Evolutionary conservation across 2,113 vertebrate genomes (phyloP).

Genomic region (Daubentonia madagascariensis): DNA sequence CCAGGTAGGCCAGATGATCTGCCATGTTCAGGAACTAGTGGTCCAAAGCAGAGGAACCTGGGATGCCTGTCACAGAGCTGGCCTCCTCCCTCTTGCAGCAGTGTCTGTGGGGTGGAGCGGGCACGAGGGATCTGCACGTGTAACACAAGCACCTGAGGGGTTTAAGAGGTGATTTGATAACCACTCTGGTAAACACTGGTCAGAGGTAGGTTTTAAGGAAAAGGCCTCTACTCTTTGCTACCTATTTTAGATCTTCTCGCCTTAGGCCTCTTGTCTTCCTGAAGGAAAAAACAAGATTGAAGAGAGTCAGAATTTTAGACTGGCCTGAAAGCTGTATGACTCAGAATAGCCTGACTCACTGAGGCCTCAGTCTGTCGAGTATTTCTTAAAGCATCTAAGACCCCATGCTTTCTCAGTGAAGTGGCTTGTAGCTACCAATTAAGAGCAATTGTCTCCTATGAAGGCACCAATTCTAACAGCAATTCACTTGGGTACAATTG

Average conservation of each 20-base stretch:
- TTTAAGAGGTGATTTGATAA: background rate
- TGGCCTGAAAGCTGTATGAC: slow-evolving; percentile 19
- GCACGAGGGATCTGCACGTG: background rate
- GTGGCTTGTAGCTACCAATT: slow-evolving; percentile 50
- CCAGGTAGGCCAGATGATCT: background rate
- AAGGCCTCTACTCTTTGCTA: background rate
- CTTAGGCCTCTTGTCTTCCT: background rate
- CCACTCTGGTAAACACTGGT: background rate
- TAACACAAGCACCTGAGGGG: background rate
- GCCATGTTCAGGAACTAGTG: background rate
- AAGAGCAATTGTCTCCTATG: slow-evolving; percentile 21
- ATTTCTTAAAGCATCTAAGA: slow-evolving; percentile 18
- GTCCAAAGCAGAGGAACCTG: background rate
- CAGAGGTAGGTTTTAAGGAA: background rate
- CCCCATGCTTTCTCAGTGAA: slow-evolving; percentile 20
- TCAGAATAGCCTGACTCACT: slow-evolving; percentile 46
- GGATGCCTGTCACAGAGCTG: background rate
- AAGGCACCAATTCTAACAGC: slow-evolving; percentile 47
- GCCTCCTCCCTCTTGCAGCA: background rate
- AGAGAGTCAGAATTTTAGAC: background rate
- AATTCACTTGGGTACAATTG: slow-evolving; percentile 33
- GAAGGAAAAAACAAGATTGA: background rate
- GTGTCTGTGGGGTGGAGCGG: background rate
- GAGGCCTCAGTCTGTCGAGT: slow-evolving; percentile 1
- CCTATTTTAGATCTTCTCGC: background rate